Percentiles rank a stretch among this genome's conserved stretches.
Evolutionary conservation across 2,113 vertebrate species (phyloP).

Genomic region (Malurus alboscapulatus): DNA sequence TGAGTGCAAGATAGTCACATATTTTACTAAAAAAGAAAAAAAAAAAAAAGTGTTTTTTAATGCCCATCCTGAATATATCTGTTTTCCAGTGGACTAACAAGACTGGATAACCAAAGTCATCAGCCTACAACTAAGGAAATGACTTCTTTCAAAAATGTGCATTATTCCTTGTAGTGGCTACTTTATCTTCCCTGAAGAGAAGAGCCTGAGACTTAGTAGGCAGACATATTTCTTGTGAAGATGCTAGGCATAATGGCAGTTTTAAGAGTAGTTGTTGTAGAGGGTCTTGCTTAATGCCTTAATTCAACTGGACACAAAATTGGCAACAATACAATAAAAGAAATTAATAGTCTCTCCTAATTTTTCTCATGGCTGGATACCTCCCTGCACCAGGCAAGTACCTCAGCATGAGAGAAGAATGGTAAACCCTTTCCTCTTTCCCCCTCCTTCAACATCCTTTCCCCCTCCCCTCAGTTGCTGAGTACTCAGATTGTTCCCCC

Average conservation of each 20-base stretch:
- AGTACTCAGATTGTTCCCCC: neutral
- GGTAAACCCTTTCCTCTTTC: neutral
- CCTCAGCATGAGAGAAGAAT: neutral
- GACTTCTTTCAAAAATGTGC: neutral
- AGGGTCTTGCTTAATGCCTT: neutral
- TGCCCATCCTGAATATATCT: neutral
- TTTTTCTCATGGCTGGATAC: neutral
- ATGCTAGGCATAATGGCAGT: neutral
- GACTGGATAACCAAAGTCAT: neutral
- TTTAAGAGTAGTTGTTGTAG: neutral
- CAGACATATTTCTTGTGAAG: neutral
- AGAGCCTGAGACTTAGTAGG: neutral
- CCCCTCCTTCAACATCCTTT: fast-evolving
- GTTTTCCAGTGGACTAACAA: neutral
- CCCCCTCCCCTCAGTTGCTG: neutral
- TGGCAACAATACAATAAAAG: neutral
- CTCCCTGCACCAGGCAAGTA: neutral
- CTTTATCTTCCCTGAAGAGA: neutral
- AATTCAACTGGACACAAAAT: neutral
- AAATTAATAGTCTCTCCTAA: neutral
- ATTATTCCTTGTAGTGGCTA: neutral
- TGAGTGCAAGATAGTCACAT: neutral
- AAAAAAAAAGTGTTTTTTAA: neutral
- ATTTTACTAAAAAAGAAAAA: neutral
- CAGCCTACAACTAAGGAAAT: neutral